Evolutionary conservation across 2,888 invertebrate genomes (phyloP).

Genomic region (Cheilosia soror): DNA sequence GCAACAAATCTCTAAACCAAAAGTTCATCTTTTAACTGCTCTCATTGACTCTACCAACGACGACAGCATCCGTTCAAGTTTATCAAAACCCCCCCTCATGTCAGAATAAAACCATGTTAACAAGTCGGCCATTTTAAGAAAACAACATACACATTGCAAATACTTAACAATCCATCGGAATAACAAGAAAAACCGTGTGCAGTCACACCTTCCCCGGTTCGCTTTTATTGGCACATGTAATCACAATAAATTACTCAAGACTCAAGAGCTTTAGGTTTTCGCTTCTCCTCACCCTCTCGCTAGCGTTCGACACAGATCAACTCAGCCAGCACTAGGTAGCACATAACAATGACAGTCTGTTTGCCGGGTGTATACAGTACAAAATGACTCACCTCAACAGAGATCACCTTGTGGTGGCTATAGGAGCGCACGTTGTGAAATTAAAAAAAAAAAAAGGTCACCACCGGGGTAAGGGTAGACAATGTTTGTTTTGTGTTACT

Average conservation of each 20-base stretch:
- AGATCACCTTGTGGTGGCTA: slow-evolving; percentile 49
- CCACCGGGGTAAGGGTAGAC: slow-evolving; percentile 7
- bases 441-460: neutral
- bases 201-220: slow-evolving; percentile 48
- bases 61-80: slow-evolving; percentile 15
- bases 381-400: slow-evolving; percentile 32
- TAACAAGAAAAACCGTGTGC: slow-evolving; percentile 26
- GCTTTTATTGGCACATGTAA: slow-evolving; percentile 52
- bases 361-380: slow-evolving; percentile 4
- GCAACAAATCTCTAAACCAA: no score
- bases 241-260: slow-evolving; percentile 60
- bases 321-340: neutral
- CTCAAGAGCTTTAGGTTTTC: slow-evolving; percentile 37
- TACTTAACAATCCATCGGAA: slow-evolving; percentile 18
- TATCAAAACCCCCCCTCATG: neutral
- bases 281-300: neutral
- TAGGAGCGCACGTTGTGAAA: slow-evolving; percentile 22
- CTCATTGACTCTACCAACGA: no score
- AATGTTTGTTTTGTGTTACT: slow-evolving; percentile 32
- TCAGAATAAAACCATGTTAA: slow-evolving; percentile 18
- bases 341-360: slow-evolving; percentile 47
- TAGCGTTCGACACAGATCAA: slow-evolving; percentile 12
- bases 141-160: neutral
- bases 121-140: slow-evolving; percentile 52
- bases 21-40: no score